phyloP scores from a whole-genome alignment of 2,113 vertebrate genomes.

The Thomomys bottae region DNA sequence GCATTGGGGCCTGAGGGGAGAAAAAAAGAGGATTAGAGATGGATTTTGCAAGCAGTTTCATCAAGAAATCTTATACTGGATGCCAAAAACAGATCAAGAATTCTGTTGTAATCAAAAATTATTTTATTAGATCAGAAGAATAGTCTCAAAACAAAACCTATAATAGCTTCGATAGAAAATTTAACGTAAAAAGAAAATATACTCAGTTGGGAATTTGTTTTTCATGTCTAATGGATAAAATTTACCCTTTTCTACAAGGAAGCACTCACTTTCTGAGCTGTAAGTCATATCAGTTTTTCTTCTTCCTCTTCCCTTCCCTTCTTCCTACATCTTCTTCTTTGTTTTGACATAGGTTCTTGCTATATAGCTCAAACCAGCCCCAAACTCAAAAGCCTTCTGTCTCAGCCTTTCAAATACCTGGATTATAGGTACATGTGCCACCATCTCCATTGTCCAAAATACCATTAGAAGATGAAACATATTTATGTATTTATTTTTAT shows the following conservation, averaged over 20 bases:
- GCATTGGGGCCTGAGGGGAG: neutral
- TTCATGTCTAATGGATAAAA: neutral
- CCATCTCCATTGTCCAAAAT: too few species aligned
- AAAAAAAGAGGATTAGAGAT: conserved; percentile 39
- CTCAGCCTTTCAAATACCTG: too few species aligned
- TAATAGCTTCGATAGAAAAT: neutral
- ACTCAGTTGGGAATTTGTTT: neutral
- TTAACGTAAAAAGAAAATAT: neutral
- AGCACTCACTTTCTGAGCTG: neutral
- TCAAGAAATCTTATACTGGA: neutral
- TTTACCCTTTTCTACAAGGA: neutral
- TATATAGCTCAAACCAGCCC: too few species aligned
- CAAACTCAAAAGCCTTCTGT: too few species aligned
- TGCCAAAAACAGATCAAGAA: neutral
- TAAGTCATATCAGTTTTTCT: neutral
- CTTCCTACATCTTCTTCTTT: too few species aligned
- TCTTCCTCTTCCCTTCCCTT: too few species aligned
- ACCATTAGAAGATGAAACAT: neutral
- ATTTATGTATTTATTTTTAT: too few species aligned
- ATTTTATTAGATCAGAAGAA: conserved; percentile 32
- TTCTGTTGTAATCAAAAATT: conserved; percentile 5
- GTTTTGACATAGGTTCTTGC: too few species aligned
- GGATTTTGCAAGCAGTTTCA: neutral
- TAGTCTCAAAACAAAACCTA: neutral
- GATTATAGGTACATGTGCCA: too few species aligned